Evolutionary conservation across 2,113 vertebrate species (phyloP).

Genomic region (Maylandia zebra): DNA sequence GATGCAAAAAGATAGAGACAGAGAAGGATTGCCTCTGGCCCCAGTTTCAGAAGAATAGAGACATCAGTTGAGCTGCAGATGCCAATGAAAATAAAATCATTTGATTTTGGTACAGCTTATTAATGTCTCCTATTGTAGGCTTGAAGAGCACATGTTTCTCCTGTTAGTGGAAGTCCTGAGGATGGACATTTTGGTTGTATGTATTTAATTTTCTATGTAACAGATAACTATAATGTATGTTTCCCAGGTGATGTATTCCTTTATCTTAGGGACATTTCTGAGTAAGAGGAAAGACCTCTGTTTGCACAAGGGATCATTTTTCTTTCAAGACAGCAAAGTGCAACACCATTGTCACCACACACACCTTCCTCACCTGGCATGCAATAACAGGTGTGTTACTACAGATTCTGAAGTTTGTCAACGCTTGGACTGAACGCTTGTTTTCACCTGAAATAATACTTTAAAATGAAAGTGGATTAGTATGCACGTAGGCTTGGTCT

Average conservation of each 20-base stretch:
- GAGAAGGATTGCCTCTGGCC: neutral
- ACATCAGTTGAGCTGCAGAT: neutral
- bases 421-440: neutral
- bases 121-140: neutral
- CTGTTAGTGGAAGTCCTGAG: neutral
- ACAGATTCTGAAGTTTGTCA: neutral
- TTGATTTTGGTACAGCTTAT: neutral
- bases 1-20: neutral
- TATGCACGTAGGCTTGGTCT: neutral
- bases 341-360: neutral
- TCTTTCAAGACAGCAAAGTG: neutral
- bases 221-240: neutral
- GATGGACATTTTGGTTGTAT: neutral
- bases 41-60: neutral
- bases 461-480: neutral
- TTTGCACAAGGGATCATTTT: neutral
- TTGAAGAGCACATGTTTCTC: neutral
- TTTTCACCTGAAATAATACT: neutral
- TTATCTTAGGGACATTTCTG: neutral
- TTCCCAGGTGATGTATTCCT: neutral
- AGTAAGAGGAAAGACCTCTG: neutral
- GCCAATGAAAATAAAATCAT: neutral
- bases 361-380: neutral
- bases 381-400: neutral
- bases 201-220: neutral